Evolutionary conservation across 2,113 vertebrate genomes (phyloP).

Genomic region (Ginglymostoma cirratum): DNA sequence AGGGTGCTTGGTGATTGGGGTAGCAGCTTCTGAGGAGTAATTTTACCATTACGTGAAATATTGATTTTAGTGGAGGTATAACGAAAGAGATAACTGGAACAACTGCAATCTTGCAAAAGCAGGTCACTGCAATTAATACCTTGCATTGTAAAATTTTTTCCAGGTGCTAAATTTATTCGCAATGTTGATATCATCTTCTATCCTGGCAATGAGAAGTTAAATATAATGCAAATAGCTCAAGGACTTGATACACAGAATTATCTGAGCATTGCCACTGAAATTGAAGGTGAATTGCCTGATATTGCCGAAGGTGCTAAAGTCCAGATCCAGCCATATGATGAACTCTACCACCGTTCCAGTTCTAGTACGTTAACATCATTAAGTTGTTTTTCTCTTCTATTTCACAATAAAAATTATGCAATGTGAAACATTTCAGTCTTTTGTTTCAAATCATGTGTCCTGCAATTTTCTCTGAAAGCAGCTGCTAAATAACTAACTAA

Average conservation of each 20-base stretch:
- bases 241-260: slow-evolving; percentile 80
- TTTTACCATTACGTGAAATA: not conserved
- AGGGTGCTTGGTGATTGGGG: no score
- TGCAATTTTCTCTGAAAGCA: not conserved
- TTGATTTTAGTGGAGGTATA: not conserved
- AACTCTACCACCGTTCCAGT: slow-evolving; percentile 75
- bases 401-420: not conserved
- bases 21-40: no score
- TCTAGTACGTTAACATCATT: slow-evolving; percentile 60
- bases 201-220: slow-evolving; percentile 71
- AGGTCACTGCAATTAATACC: not conserved
- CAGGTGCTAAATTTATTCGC: slow-evolving; percentile 81
- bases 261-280: slow-evolving; percentile 66
- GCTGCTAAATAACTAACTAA: not conserved
- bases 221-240: slow-evolving; percentile 66
- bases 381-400: not conserved
- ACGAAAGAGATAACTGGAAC: not conserved
- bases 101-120: not conserved
- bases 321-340: slow-evolving; percentile 73
- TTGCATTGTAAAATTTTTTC: not conserved
- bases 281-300: slow-evolving; percentile 72
- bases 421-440: not conserved
- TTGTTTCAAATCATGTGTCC: not conserved
- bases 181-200: slow-evolving; percentile 73
- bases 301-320: slow-evolving; percentile 61